Percentiles rank a stretch among this genome's conserved stretches.
Evolutionary conservation across 2,888 invertebrate species (phyloP).

Genomic region (Drosophila stalkeri): DNA sequence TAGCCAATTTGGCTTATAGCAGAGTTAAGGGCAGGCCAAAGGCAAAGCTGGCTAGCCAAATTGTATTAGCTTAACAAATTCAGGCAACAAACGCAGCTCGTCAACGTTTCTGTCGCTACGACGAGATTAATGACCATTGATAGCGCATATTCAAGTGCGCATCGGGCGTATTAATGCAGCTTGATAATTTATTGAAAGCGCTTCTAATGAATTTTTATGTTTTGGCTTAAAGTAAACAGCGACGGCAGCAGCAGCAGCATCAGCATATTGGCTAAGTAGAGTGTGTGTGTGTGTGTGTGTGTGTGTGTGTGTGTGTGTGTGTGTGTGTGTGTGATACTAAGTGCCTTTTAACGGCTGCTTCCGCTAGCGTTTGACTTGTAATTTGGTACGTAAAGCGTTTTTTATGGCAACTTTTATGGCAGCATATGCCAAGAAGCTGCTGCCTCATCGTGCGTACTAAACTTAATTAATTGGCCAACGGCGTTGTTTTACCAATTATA

Average conservation of each 20-base stretch:
- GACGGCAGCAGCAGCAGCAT: background rate
- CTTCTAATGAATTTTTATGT: constrained; percentile 73
- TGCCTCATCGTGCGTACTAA: constrained; percentile 57
- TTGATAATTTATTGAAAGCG: constrained; percentile 78
- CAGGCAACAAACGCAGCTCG: constrained; percentile 25
- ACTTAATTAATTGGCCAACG: constrained; percentile 74
- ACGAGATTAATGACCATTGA: constrained; percentile 73
- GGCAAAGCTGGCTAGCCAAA: constrained; percentile 11
- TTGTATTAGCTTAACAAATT: constrained; percentile 41
- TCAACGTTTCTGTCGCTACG: constrained; percentile 19
- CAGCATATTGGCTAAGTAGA: background rate
- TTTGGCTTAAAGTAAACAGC: constrained; percentile 35
- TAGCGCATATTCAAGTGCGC: constrained; percentile 71
- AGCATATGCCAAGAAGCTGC: constrained; percentile 69
- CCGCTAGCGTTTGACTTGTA: constrained; percentile 56
- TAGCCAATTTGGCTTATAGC: constrained; percentile 65
- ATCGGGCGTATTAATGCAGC: constrained; percentile 65
- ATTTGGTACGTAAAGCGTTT: constrained; percentile 58
- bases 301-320: constrained; percentile 5
- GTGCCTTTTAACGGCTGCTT: constrained; percentile 67
- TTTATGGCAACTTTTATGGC: constrained; percentile 61
- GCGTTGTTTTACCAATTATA: constrained; percentile 63
- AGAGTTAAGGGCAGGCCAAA: background rate
- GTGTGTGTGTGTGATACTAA: constrained; percentile 48
- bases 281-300: background rate